A percentile compares a stretch with the other conserved stretches of the same genome.
phyloP scores from a whole-genome alignment of 1,140 invertebrate species.

The Drosophila ohnishii region DNA sequence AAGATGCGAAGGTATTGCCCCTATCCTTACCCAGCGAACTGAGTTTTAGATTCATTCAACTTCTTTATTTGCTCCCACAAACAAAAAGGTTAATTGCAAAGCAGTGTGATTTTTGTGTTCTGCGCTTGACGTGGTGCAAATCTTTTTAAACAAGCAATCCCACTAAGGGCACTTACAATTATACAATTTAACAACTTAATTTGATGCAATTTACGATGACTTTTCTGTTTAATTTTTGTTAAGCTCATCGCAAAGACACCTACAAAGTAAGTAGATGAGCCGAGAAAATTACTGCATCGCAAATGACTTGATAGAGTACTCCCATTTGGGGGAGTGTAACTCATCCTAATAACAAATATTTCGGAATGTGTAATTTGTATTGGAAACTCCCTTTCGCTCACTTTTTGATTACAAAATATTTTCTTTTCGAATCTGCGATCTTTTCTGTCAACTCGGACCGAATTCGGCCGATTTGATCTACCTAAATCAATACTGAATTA shows the following conservation, averaged over 20 bases:
- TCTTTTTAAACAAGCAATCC: constrained; percentile 7
- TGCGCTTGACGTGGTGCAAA: constrained; percentile 10
- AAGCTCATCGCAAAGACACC: constrained; percentile 9
- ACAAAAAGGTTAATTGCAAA: background rate
- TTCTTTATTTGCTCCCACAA: background rate
- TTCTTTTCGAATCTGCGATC: background rate
- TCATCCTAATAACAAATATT: background rate
- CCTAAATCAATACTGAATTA: background rate
- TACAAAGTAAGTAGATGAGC: constrained; percentile 11
- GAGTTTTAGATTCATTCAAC: background rate
- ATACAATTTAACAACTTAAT: constrained; percentile 43
- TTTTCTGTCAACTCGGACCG: too few relatives aligned
- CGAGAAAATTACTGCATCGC: background rate
- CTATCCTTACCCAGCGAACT: background rate
- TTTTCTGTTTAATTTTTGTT: constrained; percentile 2
- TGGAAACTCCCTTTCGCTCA: background rate
- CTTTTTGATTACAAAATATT: background rate
- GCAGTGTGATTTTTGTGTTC: background rate
- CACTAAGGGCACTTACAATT: constrained; percentile 1
- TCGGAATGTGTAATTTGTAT: background rate
- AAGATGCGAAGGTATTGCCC: too few relatives aligned
- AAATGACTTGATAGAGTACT: background rate
- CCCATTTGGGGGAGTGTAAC: background rate
- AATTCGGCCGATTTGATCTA: background rate
- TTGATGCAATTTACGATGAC: constrained; percentile 10